Evolutionary conservation across 2,888 invertebrate species (phyloP).

Genomic region (Torymus texanus): DNA sequence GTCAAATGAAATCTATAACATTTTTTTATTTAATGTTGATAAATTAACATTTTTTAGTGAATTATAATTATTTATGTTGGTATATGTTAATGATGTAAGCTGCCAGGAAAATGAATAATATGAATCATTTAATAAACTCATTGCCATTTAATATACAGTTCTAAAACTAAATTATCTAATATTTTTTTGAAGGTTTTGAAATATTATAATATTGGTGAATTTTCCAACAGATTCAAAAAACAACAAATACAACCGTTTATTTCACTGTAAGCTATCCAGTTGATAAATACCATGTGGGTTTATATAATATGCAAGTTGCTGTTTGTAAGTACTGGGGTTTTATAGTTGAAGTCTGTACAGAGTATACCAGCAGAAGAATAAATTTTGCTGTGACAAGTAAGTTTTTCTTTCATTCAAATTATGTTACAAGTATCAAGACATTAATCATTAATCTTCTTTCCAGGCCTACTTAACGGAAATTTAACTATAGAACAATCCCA

Average conservation of each 20-base stretch:
- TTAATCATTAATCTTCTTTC: conserved; percentile 59
- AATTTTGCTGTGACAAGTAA: conserved; percentile 77
- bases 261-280: conserved; percentile 81
- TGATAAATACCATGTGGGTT: conserved; percentile 78
- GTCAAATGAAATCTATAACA: too few species aligned
- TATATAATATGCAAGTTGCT: conserved; percentile 79
- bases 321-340: conserved; percentile 70
- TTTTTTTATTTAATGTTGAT: too few species aligned
- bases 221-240: conserved; percentile 68
- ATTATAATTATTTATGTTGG: too few species aligned
- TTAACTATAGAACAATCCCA: conserved; percentile 81
- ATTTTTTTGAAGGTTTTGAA: background rate
- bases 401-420: conserved; percentile 54
- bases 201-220: background rate
- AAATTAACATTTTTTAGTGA: too few species aligned
- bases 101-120: too few species aligned
- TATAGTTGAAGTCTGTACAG: conserved; percentile 19
- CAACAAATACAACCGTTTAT: conserved; percentile 77
- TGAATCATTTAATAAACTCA: too few species aligned
- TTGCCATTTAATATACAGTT: too few species aligned
- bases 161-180: background rate
- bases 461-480: conserved; percentile 83
- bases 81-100: too few species aligned
- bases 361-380: conserved; percentile 72
- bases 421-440: conserved; percentile 17